Evolutionary conservation across 35 echinoderm and acorn worm species (phyloP), one percentile per base, ranked within the genome.

Genomic region (Lytechinus pictus): DNA sequence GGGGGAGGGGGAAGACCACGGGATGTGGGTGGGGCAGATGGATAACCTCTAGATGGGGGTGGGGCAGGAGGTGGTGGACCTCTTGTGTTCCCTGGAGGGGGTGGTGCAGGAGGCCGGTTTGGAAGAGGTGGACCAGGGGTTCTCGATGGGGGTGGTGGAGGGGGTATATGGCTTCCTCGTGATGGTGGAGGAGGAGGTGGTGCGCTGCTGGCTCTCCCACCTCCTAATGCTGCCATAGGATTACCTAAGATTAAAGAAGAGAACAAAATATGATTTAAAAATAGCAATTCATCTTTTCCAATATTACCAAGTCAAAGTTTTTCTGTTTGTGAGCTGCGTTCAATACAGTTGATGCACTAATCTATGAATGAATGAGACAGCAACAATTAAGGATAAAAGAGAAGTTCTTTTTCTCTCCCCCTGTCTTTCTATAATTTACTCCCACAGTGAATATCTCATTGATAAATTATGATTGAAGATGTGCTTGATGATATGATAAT

Each of bases 101-200:
- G 96, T 3, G 94, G 96, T 66, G 96, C 94, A 51, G 96, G 87
- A 24, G 86, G 66, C 88, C 94, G 86, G 24, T 54, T 61, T 54
- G 96, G 94, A 27, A 94, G 96, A 52, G 96, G 96, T 51, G 96
- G 96, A 88, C 92, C 58, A 56, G 56, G 10, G 10, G 16, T 19
- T 92, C 90, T 86, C 54, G 95, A 54, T 72, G 95, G 95, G 60
- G 95, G 95, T 9, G 95, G 95, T 9, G 96, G 96, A 13, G 96
- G 96, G 52, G 96, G 96, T 27, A 86, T 52, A 9, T 29, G 61
- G 54, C 55, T 91, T 27, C 95, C 86, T 27, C 95, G 58, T 28
- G 95, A 89, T 96, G 91, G 96, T 28, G 96, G 96, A 89, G 96
- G 96, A 27, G 96, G 96, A 66, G 96, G 96, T 28, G 92, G 92